Evolutionary conservation across 2,797 vertebrate genomes (phyloP).

Genomic region (Coccyzus lansbergi): DNA sequence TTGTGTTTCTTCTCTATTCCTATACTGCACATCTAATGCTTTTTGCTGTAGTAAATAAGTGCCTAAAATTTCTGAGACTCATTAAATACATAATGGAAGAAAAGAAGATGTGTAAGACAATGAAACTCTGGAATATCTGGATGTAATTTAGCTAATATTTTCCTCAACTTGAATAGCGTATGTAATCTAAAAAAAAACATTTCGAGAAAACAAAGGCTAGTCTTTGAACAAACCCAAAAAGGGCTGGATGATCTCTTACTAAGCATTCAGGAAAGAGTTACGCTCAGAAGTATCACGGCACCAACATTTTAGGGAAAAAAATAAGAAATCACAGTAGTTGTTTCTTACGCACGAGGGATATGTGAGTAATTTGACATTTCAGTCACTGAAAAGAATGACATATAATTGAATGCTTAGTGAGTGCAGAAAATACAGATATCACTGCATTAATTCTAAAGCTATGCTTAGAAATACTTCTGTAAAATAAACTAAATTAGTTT

Average conservation of each 20-base stretch:
- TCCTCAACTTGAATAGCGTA: not conserved
- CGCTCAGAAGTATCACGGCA: not conserved
- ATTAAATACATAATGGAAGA: not conserved
- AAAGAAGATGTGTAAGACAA: not conserved
- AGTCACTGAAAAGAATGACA: constrained; percentile 10
- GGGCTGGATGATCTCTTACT: not conserved
- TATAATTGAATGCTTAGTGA: constrained; percentile 9
- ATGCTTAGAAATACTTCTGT: not conserved
- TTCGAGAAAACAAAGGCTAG: not conserved
- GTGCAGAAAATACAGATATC: not conserved
- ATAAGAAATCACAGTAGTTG: not conserved
- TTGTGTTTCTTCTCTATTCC: not conserved
- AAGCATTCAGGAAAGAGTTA: not conserved
- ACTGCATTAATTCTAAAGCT: not conserved
- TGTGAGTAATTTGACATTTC: not conserved
- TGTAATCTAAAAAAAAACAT: not conserved
- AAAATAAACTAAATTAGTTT: not conserved
- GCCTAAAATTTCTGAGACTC: not conserved
- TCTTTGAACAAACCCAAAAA: not conserved
- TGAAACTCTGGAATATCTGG: not conserved
- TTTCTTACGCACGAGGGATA: not conserved
- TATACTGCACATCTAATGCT: not conserved
- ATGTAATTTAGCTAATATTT: not conserved
- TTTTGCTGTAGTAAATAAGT: not conserved
- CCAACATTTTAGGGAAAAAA: not conserved